Evolutionary conservation across 1,140 invertebrate genomes (phyloP).

Genomic region (Drosophila murphyi): DNA sequence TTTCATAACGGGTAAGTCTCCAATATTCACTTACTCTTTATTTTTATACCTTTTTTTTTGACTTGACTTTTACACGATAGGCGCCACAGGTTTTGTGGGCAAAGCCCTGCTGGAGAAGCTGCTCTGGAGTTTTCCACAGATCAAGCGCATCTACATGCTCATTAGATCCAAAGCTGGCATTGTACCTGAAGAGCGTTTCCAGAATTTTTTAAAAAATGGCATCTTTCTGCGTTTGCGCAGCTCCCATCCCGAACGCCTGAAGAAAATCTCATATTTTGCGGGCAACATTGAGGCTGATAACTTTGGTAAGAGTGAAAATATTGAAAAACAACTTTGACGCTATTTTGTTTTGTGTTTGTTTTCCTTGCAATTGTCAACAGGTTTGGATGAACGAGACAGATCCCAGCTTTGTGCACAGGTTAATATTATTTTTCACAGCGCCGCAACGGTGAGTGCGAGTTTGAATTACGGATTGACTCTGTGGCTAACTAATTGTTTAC

Average conservation of each 20-base stretch:
- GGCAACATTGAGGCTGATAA: slow-evolving; percentile 84
- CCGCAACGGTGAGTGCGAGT: slow-evolving; percentile 89
- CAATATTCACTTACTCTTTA: neutral
- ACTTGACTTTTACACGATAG: slow-evolving; percentile 25
- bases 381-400: slow-evolving; percentile 87
- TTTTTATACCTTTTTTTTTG: neutral
- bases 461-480: neutral
- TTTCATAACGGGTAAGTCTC: slow-evolving; percentile 78
- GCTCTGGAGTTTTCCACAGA: slow-evolving; percentile 88
- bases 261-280: slow-evolving; percentile 83
- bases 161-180: slow-evolving; percentile 87
- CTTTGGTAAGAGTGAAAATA: slow-evolving; percentile 67
- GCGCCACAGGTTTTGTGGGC: slow-evolving; percentile 86
- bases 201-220: slow-evolving; percentile 67
- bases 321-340: slow-evolving; percentile 19
- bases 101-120: slow-evolving; percentile 91
- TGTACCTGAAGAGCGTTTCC: slow-evolving; percentile 64
- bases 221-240: slow-evolving; percentile 73
- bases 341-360: slow-evolving; percentile 8
- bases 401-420: slow-evolving; percentile 87
- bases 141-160: slow-evolving; percentile 88
- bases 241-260: slow-evolving; percentile 72
- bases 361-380: slow-evolving; percentile 84
- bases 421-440: slow-evolving; percentile 92
- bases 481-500: neutral